These are phyloP conservation scores for Drosophila mojavensis DNA, from an alignment of 1,140 invertebrate species.

Conservation along the genomic window DNA sequence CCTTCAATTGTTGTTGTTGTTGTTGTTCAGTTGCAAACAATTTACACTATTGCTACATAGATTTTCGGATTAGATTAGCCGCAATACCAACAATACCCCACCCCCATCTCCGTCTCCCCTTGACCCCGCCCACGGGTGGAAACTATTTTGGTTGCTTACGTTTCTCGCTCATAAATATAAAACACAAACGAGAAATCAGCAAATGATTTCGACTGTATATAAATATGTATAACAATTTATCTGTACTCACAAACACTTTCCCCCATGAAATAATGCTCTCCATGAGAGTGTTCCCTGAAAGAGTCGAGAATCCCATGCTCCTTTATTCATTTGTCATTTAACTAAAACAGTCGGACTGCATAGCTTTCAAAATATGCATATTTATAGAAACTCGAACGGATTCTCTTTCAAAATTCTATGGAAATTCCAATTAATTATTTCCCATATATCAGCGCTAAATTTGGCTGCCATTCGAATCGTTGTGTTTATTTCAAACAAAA, in stretches of 20 bases:
- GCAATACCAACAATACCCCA: background rate
- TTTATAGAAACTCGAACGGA: conserved; percentile 5
- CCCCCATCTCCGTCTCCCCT: background rate
- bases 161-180: conserved; percentile 29
- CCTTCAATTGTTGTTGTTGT: conserved; percentile 40
- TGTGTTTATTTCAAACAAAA: conserved; percentile 29
- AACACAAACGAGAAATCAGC: conserved; percentile 35
- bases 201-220: conserved; percentile 28
- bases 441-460: conserved; percentile 20
- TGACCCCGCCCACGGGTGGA: conserved; percentile 7
- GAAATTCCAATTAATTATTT: conserved; percentile 26
- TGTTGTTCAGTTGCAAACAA: conserved; percentile 54
- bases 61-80: conserved; percentile 25
- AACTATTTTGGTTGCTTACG: conserved; percentile 76
- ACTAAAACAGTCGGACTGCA: conserved; percentile 12
- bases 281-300: no score
- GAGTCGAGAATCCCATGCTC: no score
- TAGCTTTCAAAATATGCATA: conserved; percentile 3
- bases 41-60: conserved; percentile 74
- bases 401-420: conserved; percentile 8
- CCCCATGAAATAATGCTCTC: background rate
- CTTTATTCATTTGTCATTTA: background rate
- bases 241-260: conserved; percentile 35
- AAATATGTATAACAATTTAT: conserved; percentile 13
- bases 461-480: conserved; percentile 20